Base-by-base conservation (phyloP, 2,113 vertebrate genomes). In the Chrysochloris asiatica region DNA sequence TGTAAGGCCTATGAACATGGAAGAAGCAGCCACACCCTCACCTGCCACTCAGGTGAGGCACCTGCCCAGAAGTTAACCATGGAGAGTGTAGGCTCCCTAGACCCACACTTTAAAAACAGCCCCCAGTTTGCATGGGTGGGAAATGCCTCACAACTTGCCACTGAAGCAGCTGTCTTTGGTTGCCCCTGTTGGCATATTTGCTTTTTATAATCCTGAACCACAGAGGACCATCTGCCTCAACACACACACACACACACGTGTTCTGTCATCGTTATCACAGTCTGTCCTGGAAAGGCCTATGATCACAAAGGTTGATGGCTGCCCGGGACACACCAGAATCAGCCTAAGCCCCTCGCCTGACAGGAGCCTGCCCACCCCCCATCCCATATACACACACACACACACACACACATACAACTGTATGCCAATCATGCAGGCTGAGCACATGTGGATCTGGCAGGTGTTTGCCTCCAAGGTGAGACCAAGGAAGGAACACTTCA, bases 371-470 rank as follows among this genome's bases (percentile, higher is more conserved):
- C 45, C 1, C 10, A 38, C 36, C 36, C 30, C 45, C 56, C 43
- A 16, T 10, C 13, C 4, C 69, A n/a, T n/a, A n/a, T n/a, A n/a
- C n/a, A n/a, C n/a, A n/a, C n/a, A n/a, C n/a, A n/a, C n/a, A n/a
- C n/a, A n/a, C n/a, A n/a, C n/a, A n/a, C n/a, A n/a, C n/a, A n/a
- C n/a, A n/a, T n/a, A n/a, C n/a, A n/a, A 56, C 73, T 6, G 14
- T 1, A 36, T 0, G 4, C 50, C 28, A 1, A 30, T 6, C 22
- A 0, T 59, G 36, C 14, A 8, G 0, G 0, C 21, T 36, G 65
- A 21, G 33, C 65, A 67, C 65, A 21, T 36, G 65, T 9, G 36
- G 56, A 6, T 56, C 73, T 47, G 6, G 48, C 33, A 33, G 56
- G 9, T 19, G 3, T 33, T 48, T 16, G 16, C 17, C 54, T 9